Evolutionary conservation across 2,797 vertebrate species (phyloP).

Genomic region (Falco concolor): DNA sequence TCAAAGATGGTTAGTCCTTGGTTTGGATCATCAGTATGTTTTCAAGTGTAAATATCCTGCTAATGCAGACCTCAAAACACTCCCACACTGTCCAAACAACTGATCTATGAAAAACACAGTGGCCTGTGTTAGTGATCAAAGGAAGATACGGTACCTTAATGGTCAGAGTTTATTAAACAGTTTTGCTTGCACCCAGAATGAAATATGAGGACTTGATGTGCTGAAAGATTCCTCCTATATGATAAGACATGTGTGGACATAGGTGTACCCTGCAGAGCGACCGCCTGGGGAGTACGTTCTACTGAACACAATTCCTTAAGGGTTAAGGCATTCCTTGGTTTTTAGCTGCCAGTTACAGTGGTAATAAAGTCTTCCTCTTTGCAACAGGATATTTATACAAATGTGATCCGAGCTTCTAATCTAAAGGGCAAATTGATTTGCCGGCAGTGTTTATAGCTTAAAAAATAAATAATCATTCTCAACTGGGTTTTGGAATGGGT

Average conservation of each 20-base stretch:
- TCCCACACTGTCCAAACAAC: conserved; percentile 64
- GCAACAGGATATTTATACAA: conserved; percentile 65
- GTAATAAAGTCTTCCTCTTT: conserved; percentile 49
- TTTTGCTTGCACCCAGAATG: conserved; percentile 6
- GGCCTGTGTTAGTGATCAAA: conserved; percentile 63
- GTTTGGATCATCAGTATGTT: conserved; percentile 40
- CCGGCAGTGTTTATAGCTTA: conserved; percentile 53
- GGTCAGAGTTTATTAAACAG: conserved; percentile 57
- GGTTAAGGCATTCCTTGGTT: background rate
- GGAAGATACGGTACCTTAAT: conserved; percentile 39
- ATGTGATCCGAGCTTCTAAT: conserved; percentile 31
- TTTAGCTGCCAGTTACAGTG: conserved; percentile 37
- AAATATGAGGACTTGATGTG: conserved; percentile 21
- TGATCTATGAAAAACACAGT: conserved; percentile 51
- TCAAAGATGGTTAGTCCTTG: conserved; percentile 53
- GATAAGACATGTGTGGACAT: background rate
- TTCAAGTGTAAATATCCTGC: conserved; percentile 68
- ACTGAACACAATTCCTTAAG: background rate
- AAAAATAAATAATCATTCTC: conserved; percentile 56
- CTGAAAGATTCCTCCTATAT: background rate
- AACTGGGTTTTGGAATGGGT: conserved; percentile 21
- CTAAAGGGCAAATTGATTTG: conserved; percentile 65
- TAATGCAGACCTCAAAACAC: conserved; percentile 37
- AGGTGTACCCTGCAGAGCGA: background rate
- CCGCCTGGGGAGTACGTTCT: background rate